Conservation (phyloP, 2,113 vertebrate species). For the Microcebus murinus region DNA sequence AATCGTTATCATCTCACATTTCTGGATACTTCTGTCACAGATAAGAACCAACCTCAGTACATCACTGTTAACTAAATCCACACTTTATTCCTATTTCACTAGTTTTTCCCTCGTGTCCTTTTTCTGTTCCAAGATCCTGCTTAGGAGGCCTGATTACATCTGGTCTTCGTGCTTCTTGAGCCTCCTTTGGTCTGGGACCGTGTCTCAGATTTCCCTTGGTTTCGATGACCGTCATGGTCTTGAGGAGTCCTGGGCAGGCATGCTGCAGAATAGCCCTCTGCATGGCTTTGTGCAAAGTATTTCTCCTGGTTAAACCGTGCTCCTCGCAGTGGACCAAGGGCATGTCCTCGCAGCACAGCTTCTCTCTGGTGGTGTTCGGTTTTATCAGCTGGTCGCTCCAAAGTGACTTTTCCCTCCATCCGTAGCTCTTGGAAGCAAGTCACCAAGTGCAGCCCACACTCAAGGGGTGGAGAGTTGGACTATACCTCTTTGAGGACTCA, state of each 20-base stretch:
- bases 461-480: not conserved
- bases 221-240: not conserved
- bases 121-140: not conserved
- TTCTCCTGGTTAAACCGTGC: not conserved
- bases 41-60: not conserved
- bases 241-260: not conserved
- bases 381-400: not conserved
- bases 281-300: not conserved
- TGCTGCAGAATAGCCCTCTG: not conserved
- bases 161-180: not conserved
- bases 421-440: not conserved
- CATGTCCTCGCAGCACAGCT: not conserved
- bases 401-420: not conserved
- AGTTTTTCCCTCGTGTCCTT: not conserved
- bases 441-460: too few relatives aligned
- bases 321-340: not conserved
- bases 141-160: not conserved
- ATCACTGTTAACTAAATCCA: not conserved
- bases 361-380: not conserved
- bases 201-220: not conserved
- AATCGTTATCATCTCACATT: not conserved
- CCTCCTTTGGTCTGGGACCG: fast-evolving
- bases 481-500: not conserved
- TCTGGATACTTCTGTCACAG: not conserved
- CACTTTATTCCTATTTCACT: not conserved